phyloP scores from a whole-genome alignment of 2,797 vertebrate species.

The Aselliscus stoliczkanus region DNA sequence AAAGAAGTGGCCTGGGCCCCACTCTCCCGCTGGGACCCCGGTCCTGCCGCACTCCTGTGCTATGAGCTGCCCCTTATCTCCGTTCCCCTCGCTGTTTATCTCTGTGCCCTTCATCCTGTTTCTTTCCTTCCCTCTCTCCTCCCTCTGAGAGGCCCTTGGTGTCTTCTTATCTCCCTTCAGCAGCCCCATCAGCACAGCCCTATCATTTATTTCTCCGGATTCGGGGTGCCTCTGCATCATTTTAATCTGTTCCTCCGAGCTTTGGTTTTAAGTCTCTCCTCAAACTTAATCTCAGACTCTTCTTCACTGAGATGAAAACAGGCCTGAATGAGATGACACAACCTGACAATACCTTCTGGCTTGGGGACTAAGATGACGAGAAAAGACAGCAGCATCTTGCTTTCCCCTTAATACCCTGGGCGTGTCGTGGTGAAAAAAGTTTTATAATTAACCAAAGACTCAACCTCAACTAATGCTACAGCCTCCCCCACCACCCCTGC shows the following conservation, averaged over 20 bases:
- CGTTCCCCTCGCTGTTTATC: rapidly evolving
- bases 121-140: not conserved
- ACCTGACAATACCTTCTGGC: not conserved
- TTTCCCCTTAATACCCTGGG: not conserved
- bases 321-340: not conserved
- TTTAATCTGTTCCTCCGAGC: slow-evolving; percentile 42
- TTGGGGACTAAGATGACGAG: not conserved
- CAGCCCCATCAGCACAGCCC: not conserved
- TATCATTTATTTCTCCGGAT: not conserved
- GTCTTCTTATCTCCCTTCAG: slow-evolving; percentile 36
- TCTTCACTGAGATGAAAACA: not conserved
- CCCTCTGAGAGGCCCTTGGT: not conserved
- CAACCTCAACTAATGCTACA: not conserved
- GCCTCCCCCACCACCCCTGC: not conserved
- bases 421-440: not conserved
- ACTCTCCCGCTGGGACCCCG: not conserved
- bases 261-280: slow-evolving; percentile 36
- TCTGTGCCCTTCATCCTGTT: not conserved
- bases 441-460: not conserved
- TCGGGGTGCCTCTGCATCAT: not conserved
- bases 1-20: not conserved
- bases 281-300: slow-evolving; percentile 34
- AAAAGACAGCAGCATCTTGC: not conserved
- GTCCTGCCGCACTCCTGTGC: not conserved
- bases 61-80: not conserved